These are phyloP conservation scores for Diabrotica undecimpunctata DNA, from an alignment of 1,140 invertebrate genomes.

Conservation along the genomic window DNA sequence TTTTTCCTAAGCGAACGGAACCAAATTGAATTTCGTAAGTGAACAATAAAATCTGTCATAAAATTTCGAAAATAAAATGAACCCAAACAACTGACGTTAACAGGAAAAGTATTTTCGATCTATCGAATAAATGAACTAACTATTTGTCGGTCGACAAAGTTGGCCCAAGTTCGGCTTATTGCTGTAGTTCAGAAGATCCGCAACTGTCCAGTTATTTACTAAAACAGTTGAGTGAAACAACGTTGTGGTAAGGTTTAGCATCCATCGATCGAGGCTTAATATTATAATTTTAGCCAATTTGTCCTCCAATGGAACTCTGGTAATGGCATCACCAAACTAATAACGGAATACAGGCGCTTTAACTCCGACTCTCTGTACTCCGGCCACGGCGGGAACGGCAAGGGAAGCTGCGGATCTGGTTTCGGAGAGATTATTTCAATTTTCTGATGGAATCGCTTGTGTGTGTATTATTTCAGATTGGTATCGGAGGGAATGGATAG, in stretches of 20 bases:
- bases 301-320: slow-evolving; percentile 23
- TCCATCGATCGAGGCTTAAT: slow-evolving; percentile 17
- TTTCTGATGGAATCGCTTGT: slow-evolving; percentile 2
- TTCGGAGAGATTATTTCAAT: not conserved
- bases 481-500: slow-evolving; percentile 1
- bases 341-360: slow-evolving; percentile 28
- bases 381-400: not conserved
- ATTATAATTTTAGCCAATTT: slow-evolving; percentile 36
- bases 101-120: no score
- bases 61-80: no score
- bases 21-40: no score
- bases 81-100: no score
- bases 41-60: no score
- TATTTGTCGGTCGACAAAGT: not conserved
- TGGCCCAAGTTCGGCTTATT: not conserved
- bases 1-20: no score
- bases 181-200: slow-evolving; percentile 5
- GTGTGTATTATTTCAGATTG: slow-evolving; percentile 2
- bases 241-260: slow-evolving; percentile 24
- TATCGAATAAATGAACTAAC: not conserved
- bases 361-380: not conserved
- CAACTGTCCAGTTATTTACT: slow-evolving; percentile 32
- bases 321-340: slow-evolving; percentile 35
- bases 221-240: slow-evolving; percentile 21
- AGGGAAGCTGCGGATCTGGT: not conserved